Conservation (phyloP, 2,113 vertebrate genomes). For the Pachycephala philippinensis region DNA sequence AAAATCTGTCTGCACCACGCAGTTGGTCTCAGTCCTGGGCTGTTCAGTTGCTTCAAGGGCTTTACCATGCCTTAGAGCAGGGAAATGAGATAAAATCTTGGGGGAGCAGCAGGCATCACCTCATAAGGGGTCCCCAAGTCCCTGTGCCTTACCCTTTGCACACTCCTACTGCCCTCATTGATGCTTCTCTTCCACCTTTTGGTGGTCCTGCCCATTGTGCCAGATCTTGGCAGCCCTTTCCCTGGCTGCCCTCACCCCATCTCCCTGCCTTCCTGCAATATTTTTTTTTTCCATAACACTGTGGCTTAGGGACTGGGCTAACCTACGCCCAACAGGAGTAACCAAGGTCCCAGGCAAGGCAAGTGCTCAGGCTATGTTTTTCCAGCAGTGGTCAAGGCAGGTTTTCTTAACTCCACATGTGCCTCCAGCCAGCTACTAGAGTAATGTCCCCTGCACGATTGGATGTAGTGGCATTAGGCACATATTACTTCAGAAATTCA, state of each 20-base stretch:
- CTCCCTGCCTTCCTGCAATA: neutral
- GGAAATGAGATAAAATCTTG: neutral
- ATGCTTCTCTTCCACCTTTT: neutral
- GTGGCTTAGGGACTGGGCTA: neutral
- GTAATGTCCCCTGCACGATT: rapidly evolving
- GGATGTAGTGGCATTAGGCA: neutral
- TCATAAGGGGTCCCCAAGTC: neutral
- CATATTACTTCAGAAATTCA: neutral
- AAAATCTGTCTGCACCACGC: neutral
- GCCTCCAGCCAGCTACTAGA: neutral
- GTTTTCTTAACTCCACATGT: neutral
- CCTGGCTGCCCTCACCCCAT: neutral
- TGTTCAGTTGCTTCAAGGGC: neutral
- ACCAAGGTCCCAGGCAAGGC: neutral
- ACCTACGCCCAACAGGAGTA: rapidly evolving
- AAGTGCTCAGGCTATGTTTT: neutral
- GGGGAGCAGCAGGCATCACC: neutral
- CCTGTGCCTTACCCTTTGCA: neutral
- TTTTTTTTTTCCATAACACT: neutral
- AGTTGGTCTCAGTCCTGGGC: neutral
- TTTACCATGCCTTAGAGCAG: neutral
- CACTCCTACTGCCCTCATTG: neutral
- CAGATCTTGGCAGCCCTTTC: neutral
- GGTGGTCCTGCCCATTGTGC: neutral
- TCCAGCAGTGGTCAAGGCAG: rapidly evolving